Percentiles rank a stretch among this genome's conserved stretches.
These are phyloP conservation scores for Hyles lineata DNA, from an alignment of 2,888 invertebrate species.

Conservation along the genomic window DNA sequence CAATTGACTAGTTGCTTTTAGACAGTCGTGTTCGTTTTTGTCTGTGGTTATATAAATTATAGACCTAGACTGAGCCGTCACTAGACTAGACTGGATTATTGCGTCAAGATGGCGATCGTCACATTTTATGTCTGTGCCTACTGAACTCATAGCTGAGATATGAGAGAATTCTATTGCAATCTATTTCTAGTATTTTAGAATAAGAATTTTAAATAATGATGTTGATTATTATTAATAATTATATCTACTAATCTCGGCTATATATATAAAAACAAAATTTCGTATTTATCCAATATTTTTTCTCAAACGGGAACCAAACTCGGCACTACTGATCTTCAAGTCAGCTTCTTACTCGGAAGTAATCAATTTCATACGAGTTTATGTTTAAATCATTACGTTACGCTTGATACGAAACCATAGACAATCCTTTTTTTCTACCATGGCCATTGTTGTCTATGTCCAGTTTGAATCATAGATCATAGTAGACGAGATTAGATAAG, in stretches of 20 bases:
- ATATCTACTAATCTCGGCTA: no score
- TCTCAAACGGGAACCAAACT: neutral
- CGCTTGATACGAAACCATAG: constrained; percentile 14
- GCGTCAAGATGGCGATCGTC: constrained; percentile 10
- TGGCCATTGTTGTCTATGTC: constrained; percentile 20
- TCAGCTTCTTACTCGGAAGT: neutral
- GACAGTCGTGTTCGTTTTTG: neutral
- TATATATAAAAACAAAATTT: neutral
- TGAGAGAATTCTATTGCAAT: neutral
- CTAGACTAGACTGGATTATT: constrained; percentile 11
- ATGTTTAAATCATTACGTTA: constrained; percentile 18
- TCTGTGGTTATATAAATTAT: constrained; percentile 16
- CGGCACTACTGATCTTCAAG: neutral
- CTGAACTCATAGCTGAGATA: neutral
- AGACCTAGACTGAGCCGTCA: neutral
- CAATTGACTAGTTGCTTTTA: no score
- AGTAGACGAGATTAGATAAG: constrained; percentile 12
- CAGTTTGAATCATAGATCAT: constrained; percentile 21
- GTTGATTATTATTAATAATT: no score
- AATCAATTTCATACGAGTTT: neutral
- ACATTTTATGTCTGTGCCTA: constrained; percentile 7
- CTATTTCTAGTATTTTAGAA: neutral
- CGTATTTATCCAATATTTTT: neutral
- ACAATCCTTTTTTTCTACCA: neutral
- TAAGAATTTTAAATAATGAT: neutral